A percentile compares a stretch with the other conserved stretches of the same genome.
Conservation (phyloP, 2,888 invertebrate species). For the Tricholauxania praeusta region DNA sequence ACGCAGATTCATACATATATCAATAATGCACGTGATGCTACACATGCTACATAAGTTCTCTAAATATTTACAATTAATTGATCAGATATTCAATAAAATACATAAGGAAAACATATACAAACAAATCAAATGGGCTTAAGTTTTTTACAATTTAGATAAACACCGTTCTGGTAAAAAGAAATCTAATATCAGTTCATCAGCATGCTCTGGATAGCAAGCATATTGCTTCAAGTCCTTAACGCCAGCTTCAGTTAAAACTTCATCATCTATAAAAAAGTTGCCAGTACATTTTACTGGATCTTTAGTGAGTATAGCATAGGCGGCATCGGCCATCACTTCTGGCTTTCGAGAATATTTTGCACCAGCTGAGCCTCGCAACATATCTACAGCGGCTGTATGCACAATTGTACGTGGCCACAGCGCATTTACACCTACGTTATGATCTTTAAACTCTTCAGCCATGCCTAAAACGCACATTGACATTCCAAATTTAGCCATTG, state of each 20-base stretch:
- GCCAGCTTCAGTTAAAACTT: slow-evolving; percentile 82
- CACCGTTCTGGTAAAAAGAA: slow-evolving; percentile 76
- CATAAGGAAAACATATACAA: too few relatives aligned
- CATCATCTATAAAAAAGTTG: slow-evolving; percentile 94
- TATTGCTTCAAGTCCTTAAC: slow-evolving; percentile 87
- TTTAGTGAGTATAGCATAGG: slow-evolving; percentile 68
- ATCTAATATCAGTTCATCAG: slow-evolving; percentile 81
- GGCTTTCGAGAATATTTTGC: slow-evolving; percentile 58
- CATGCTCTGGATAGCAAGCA: slow-evolving; percentile 80
- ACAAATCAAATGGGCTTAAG: too few relatives aligned
- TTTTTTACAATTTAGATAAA: background rate
- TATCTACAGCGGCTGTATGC: slow-evolving; percentile 92
- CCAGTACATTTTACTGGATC: slow-evolving; percentile 85
- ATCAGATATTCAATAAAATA: too few relatives aligned
- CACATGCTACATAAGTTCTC: too few relatives aligned
- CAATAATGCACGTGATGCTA: too few relatives aligned
- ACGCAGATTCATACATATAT: too few relatives aligned
- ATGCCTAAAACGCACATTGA: slow-evolving; percentile 98
- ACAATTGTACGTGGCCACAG: slow-evolving; percentile 96
- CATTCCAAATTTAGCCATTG: slow-evolving; percentile 99
- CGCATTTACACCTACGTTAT: slow-evolving; percentile 92
- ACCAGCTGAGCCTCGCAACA: slow-evolving; percentile 74
- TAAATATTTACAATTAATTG: too few relatives aligned
- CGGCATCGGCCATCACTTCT: slow-evolving; percentile 67
- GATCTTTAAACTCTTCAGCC: slow-evolving; percentile 88